Evolutionary conservation across 2,797 vertebrate genomes (phyloP).

Genomic region (Acanthurus leucopareius): DNA sequence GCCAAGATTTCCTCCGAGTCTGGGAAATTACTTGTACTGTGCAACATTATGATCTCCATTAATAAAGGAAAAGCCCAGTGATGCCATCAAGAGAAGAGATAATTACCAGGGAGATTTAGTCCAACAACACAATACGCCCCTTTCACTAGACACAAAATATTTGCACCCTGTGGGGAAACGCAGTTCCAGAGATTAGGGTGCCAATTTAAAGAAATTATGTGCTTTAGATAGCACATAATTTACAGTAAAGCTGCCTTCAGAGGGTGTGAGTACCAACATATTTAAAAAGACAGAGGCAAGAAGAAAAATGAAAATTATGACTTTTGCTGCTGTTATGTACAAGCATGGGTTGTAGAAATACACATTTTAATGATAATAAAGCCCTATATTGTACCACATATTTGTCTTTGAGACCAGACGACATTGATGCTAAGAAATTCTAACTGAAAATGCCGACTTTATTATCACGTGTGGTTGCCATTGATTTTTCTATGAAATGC

Average conservation of each 20-base stretch:
- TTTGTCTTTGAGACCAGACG: slow-evolving; percentile 14
- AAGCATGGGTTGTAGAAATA: not conserved
- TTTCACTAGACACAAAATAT: slow-evolving; percentile 47
- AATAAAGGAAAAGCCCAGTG: slow-evolving; percentile 71
- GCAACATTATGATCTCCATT: slow-evolving; percentile 70
- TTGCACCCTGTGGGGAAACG: slow-evolving; percentile 27
- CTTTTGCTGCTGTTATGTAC: not conserved
- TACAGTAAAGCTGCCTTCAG: slow-evolving; percentile 35
- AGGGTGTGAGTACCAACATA: slow-evolving; percentile 30
- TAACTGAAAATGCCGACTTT: not conserved
- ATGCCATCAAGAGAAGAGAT: slow-evolving; percentile 71
- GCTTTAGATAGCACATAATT: slow-evolving; percentile 36
- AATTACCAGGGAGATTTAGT: slow-evolving; percentile 73
- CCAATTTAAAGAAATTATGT: slow-evolving; percentile 55
- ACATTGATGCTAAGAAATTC: not conserved
- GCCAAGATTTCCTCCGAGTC: slow-evolving; percentile 71
- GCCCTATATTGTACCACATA: not conserved
- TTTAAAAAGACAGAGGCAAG: slow-evolving; percentile 8
- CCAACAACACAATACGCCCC: slow-evolving; percentile 56
- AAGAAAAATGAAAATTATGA: slow-evolving; percentile 4
- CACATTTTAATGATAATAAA: slow-evolving; percentile 17
- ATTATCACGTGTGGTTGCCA: slow-evolving; percentile 26
- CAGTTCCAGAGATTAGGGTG: slow-evolving; percentile 53
- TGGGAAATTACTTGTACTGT: slow-evolving; percentile 60
- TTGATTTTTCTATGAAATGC: slow-evolving; percentile 10